A percentile compares a stretch with the other conserved stretches of the same genome.
These are phyloP conservation scores for Ganaspis brasiliensis DNA, from an alignment of 2,888 invertebrate species.

Conservation along the genomic window DNA sequence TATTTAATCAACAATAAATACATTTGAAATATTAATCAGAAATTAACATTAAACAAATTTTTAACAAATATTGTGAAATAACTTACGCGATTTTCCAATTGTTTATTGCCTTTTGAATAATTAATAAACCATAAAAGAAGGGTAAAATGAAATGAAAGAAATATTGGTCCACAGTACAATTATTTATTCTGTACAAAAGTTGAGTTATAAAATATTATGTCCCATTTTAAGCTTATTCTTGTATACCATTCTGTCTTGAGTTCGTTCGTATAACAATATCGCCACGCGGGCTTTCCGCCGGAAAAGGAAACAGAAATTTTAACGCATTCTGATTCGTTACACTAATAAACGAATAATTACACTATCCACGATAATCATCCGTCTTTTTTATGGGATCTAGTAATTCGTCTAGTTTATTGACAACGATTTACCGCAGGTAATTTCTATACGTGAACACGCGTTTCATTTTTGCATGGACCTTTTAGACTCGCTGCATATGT, in stretches of 20 bases:
- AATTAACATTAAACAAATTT: conserved; percentile 31
- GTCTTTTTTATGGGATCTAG: conserved; percentile 8
- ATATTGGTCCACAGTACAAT: conserved; percentile 79
- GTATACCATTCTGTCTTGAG: conserved; percentile 77
- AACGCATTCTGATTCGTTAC: conserved; percentile 30
- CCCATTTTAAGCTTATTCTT: conserved; percentile 77
- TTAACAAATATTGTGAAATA: no score
- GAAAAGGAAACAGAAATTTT: conserved; percentile 52
- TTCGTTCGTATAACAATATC: conserved; percentile 75
- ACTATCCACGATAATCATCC: conserved; percentile 31
- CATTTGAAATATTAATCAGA: neutral
- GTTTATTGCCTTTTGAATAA: no score
- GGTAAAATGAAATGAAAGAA: conserved; percentile 76
- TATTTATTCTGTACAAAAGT: conserved; percentile 79
- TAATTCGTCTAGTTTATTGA: conserved; percentile 37
- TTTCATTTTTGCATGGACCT: conserved; percentile 53
- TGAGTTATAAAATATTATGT: conserved; percentile 79
- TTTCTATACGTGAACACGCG: conserved; percentile 44
- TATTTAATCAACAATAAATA: neutral
- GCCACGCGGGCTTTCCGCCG: conserved; percentile 63
- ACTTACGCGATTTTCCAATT: no score
- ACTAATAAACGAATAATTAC: conserved; percentile 38
- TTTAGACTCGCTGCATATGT: conserved; percentile 70
- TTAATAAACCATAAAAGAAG: no score
- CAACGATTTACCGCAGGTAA: conserved; percentile 30